A percentile compares a stretch with the other conserved stretches of the same genome.
Conservation (phyloP, 2,113 vertebrate species). For the Grallaria varia region DNA sequence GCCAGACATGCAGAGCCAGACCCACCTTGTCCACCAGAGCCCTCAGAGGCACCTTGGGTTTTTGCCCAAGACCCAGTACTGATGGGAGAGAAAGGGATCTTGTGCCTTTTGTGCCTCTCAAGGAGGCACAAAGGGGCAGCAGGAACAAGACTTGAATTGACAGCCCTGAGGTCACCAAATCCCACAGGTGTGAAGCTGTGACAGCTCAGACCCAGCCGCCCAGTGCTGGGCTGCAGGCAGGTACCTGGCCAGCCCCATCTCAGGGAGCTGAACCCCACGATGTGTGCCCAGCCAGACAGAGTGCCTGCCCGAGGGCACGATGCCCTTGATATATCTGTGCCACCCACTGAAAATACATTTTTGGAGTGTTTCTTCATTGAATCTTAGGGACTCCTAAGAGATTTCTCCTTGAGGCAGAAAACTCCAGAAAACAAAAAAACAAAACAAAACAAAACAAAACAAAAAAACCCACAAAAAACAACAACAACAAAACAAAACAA, state of each 20-base stretch:
- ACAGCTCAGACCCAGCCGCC: neutral
- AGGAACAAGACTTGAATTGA: neutral
- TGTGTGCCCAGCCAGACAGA: neutral
- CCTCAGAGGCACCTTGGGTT: neutral
- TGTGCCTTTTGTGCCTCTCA: neutral
- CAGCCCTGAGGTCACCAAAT: neutral
- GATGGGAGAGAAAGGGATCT: neutral
- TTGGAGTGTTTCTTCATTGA: neutral
- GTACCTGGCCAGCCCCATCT: neutral
- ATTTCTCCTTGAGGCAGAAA: neutral
- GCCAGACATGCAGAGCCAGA: neutral
- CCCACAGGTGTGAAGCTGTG: neutral
- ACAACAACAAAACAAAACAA: neutral
- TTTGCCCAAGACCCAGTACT: neutral
- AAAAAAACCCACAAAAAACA: neutral
- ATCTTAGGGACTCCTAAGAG: neutral
- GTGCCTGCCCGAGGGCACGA: rapidly evolving
- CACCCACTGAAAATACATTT: neutral
- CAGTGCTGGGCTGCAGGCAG: neutral
- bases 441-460: neutral
- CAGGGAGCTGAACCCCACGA: rapidly evolving
- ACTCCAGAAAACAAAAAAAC: neutral
- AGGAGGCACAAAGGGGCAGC: neutral
- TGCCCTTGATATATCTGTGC: neutral
- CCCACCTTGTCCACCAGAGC: neutral